Base-by-base conservation (phyloP, 2,888 invertebrate species). In the Temnothorax unifasciatus region DNA sequence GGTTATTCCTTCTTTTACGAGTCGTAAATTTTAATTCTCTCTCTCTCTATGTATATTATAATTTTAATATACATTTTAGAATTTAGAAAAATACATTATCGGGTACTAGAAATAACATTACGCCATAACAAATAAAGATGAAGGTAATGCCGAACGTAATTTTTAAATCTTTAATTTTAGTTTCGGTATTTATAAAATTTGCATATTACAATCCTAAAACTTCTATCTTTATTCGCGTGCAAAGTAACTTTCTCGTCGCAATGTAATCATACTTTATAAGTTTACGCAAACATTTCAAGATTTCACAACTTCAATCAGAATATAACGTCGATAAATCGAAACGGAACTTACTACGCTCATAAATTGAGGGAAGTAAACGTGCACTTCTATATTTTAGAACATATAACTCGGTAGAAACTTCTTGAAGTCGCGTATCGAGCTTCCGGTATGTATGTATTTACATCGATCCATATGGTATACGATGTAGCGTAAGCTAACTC, bases 321-420 rank as follows among this genome's bases (percentile, higher is more conserved):
- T 38, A 11, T 38, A 64, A 50, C 25, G 8, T n/a, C 57, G 25
- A 25, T 57, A 41, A 73, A 57, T 64, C 18, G 41, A 57, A 29
- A 54, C 11, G 54, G 2, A 77, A 68, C 54, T 34, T 47, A n/a
- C 29, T 29, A 3, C 13, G 41, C 13, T 57, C 77, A 15, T 34
- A 54, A 68, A 77, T 57, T 44, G 63, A 34, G 21, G 6, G 1
- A 52, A 64, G 25, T 34, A 2, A 25, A 15, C 2, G n/a, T 44
- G 29, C n/a, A n/a, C 44, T 34, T 4, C 13, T 41, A 54, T 29
- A 8, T 5, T 41, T n/a, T 13, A 15, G 13, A 68, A 54, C 29
- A 29, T 52, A 25, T 52, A 57, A 66, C n/a, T 57, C 21, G 21
- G 50, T 4, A 52, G 68, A 44, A 77, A 77, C n/a, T 77, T 77